Evolutionary conservation across 2,113 vertebrate species (phyloP).

Genomic region (Callipepla squamata): DNA sequence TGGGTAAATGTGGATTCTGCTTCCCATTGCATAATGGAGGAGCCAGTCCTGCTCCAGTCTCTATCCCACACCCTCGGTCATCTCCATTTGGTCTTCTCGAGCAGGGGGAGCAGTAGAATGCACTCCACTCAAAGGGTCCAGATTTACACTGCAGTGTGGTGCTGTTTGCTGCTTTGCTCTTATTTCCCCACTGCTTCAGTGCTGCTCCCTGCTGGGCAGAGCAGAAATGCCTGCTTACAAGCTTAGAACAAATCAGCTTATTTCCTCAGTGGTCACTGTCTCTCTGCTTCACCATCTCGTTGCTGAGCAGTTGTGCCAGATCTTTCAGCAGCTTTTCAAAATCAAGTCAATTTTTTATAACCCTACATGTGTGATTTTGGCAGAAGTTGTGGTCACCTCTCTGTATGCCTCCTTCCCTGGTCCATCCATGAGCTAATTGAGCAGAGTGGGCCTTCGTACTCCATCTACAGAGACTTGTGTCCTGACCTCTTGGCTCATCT

Average conservation of each 20-base stretch:
- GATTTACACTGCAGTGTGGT: not conserved
- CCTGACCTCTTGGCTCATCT: not conserved
- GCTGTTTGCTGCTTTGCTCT: not conserved
- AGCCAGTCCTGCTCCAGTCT: not conserved
- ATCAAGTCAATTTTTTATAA: not conserved
- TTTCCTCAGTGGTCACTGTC: not conserved
- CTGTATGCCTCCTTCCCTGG: not conserved
- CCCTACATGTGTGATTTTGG: not conserved
- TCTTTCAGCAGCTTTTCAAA: not conserved
- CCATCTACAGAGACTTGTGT: not conserved
- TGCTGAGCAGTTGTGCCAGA: not conserved
- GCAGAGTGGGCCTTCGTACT: not conserved
- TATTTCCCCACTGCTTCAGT: not conserved
- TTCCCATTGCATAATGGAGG: not conserved
- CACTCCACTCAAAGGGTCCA: not conserved
- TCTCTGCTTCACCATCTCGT: not conserved
- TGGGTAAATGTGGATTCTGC: not conserved
- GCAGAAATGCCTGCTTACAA: not conserved
- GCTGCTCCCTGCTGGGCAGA: fast-evolving
- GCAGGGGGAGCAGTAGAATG: fast-evolving
- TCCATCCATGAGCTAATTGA: not conserved
- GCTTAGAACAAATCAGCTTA: not conserved
- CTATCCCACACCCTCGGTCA: not conserved
- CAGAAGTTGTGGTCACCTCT: not conserved
- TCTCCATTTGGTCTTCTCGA: not conserved